Evolutionary conservation across 1,140 invertebrate genomes (phyloP).

Genomic region (Idris sp.): DNA sequence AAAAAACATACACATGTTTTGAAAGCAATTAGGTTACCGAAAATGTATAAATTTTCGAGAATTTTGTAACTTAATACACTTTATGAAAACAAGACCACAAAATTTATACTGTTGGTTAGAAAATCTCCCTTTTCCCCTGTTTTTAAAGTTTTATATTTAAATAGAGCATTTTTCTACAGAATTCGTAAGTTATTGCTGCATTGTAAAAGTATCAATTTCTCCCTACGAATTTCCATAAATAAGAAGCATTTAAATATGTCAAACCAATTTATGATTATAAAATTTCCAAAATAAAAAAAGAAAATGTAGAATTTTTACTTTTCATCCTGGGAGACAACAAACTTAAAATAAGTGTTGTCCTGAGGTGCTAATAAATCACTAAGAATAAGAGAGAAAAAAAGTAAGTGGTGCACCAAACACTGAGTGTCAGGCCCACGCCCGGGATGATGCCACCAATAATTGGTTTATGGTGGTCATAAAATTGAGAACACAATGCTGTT

Average conservation of each 20-base stretch:
- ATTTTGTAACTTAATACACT: background rate
- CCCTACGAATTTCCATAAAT: background rate
- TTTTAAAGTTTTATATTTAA: too few species aligned
- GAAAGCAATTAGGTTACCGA: background rate
- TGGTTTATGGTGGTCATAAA: constrained; percentile 65
- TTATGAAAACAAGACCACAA: constrained; percentile 6
- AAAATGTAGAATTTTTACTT: constrained; percentile 32
- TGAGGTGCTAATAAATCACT: constrained; percentile 56
- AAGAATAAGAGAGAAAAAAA: constrained; percentile 31
- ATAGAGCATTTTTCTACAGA: too few species aligned
- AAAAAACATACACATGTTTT: constrained; percentile 3
- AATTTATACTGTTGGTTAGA: too few species aligned
- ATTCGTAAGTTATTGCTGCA: too few species aligned
- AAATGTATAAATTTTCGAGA: background rate
- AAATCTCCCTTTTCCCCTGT: too few species aligned
- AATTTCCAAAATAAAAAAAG: background rate
- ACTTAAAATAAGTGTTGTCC: constrained; percentile 16
- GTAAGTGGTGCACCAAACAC: constrained; percentile 44
- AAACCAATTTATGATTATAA: constrained; percentile 3
- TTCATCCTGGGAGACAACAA: too few species aligned
- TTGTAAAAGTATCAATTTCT: too few species aligned
- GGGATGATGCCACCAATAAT: constrained; percentile 60
- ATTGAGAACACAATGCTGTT: too few species aligned
- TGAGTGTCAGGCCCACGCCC: constrained; percentile 31
- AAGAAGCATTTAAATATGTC: constrained; percentile 4